Evolutionary conservation across 2,888 invertebrate species (phyloP), one percentile per base, ranked within the genome.

Genomic region (Zelleria hepariella): DNA sequence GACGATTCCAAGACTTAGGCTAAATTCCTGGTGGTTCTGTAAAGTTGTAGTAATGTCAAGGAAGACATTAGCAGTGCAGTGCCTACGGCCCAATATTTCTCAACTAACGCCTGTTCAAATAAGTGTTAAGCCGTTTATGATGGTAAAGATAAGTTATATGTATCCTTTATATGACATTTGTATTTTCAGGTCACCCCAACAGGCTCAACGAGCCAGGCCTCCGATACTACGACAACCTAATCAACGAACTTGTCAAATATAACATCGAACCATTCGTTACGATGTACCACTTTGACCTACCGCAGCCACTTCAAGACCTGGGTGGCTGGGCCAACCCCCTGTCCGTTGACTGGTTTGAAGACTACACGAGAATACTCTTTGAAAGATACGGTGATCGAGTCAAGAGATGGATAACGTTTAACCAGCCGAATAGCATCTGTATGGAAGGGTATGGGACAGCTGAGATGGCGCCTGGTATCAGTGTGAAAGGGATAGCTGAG

Each of bases 161-260:
- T n/a, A n/a, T n/a, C n/a, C n/a, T n/a, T n/a, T n/a, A n/a, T n/a
- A n/a, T n/a, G n/a, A n/a, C n/a, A n/a, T n/a, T n/a, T n/a, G n/a
- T n/a, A n/a, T n/a, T n/a, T 58, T 20, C 48, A 58, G 58, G 92
- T 2, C 86, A 85, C 56, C 63, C 82, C 0, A 82, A 90, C 57
- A 74, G 77, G 53, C 74, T 92, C 21, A 94, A 92, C 69, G 69
- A 87, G 65, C 82, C 81, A 1, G 94, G 93, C 2, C 77, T 92
- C 15, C 73, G 85, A 26, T 93, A 93, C 72, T 94, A 94, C 73
- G 91, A 91, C 62, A 80, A 84, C 58, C 67, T 94, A 0, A 92
- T 94, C 49, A 74, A 93, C 65, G 91, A 88, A 64, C 74, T 94
- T 1, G 57, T 92, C 7, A 83, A 76, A 0, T 90, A 90, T 61